Evolutionary conservation across 2,888 invertebrate genomes (phyloP).

Genomic region (Netelia inedita): DNA sequence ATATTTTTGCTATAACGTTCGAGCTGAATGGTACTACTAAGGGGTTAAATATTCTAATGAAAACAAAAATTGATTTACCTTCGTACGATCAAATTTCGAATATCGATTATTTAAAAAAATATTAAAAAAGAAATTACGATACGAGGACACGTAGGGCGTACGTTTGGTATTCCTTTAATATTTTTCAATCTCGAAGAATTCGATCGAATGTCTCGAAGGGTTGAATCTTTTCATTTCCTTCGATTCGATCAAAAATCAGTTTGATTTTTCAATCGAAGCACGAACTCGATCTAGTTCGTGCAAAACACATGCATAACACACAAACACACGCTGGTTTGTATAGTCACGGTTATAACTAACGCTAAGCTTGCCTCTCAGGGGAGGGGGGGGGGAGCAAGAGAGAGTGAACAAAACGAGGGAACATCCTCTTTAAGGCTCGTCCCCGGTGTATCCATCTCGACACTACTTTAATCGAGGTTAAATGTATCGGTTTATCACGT

Average conservation of each 20-base stretch:
- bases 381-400: slow-evolving; percentile 17
- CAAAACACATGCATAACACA: background rate
- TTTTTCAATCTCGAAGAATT: too few species aligned
- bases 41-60: too few species aligned
- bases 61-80: background rate
- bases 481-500: slow-evolving; percentile 47
- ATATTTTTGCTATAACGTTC: too few species aligned
- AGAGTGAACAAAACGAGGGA: slow-evolving; percentile 55
- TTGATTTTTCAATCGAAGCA: background rate
- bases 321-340: background rate
- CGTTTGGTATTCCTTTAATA: too few species aligned
- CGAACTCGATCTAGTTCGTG: background rate
- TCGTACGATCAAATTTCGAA: too few species aligned
- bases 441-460: slow-evolving; percentile 63
- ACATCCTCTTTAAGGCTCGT: slow-evolving; percentile 67
- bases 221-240: background rate
- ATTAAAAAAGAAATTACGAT: background rate
- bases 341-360: background rate
- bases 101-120: background rate
- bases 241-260: background rate
- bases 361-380: slow-evolving; percentile 38
- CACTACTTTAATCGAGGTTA: slow-evolving; percentile 68
- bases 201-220: background rate
- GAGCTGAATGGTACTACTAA: too few species aligned
- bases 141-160: too few species aligned